Conservation (phyloP, 2,113 vertebrate species). For the Caretta caretta region DNA sequence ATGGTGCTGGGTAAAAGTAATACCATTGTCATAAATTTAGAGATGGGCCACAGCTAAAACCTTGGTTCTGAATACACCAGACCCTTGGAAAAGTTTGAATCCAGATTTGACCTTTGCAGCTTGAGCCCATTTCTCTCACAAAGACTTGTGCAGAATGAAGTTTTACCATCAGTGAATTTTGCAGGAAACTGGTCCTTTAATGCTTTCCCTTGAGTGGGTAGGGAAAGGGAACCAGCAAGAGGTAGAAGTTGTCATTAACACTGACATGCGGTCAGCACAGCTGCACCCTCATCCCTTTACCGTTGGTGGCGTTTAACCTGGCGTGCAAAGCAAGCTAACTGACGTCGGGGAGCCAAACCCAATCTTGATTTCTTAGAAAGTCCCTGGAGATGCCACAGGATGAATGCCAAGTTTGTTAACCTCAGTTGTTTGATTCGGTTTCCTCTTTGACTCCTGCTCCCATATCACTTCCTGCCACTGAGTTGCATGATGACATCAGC, state of each 20-base stretch:
- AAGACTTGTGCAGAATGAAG: accelerated
- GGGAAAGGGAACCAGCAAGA: background rate
- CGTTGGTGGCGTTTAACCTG: background rate
- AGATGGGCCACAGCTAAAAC: background rate
- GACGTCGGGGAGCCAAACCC: background rate
- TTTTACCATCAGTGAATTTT: background rate
- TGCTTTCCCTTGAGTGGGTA: background rate
- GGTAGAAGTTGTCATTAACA: background rate
- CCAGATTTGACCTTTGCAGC: accelerated
- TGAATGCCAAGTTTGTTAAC: constrained; percentile 11
- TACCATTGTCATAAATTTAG: accelerated
- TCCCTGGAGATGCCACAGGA: constrained; percentile 40
- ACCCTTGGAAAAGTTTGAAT: background rate
- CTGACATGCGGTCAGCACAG: constrained; percentile 15
- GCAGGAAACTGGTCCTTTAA: background rate
- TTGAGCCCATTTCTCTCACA: background rate
- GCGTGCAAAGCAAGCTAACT: background rate
- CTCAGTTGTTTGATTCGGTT: constrained; percentile 44
- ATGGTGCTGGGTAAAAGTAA: background rate
- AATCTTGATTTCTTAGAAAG: constrained; percentile 50
- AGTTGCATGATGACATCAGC: constrained; percentile 25
- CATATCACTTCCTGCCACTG: constrained; percentile 55
- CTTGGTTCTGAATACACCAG: background rate
- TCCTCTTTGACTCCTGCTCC: constrained; percentile 42
- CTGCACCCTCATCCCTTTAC: background rate